These are phyloP conservation scores for Caenorhabditis sulstoni DNA, from an alignment of 2,888 invertebrate species.

Conservation along the genomic window DNA sequence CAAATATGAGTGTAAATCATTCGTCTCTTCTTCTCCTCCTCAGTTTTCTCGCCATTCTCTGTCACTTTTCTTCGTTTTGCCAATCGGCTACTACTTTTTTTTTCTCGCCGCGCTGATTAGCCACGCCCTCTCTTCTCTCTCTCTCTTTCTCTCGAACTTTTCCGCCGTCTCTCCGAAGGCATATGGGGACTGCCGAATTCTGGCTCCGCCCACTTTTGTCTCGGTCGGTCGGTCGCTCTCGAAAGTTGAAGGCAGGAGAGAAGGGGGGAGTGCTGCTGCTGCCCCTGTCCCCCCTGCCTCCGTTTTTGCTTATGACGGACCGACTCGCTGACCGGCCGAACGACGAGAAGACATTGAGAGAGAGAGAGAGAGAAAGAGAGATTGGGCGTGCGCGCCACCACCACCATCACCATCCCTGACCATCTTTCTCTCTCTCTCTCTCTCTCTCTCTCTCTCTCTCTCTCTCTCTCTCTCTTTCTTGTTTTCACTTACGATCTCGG, in stretches of 20 bases:
- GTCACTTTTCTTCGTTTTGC: conserved; percentile 3
- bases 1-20: neutral
- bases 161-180: neutral
- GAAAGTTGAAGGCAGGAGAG: too few species aligned
- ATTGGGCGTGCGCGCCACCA: too few species aligned
- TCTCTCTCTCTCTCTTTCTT: neutral
- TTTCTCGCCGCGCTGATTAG: conserved; percentile 10
- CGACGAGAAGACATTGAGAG: too few species aligned
- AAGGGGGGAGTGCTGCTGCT: too few species aligned
- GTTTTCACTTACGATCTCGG: too few species aligned
- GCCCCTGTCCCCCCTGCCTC: too few species aligned
- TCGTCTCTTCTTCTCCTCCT: neutral
- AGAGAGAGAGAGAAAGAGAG: too few species aligned
- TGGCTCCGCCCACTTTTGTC: too few species aligned
- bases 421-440: neutral
- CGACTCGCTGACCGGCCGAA: too few species aligned
- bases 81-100: neutral
- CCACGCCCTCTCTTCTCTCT: conserved; percentile 13
- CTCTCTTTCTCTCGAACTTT: neutral
- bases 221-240: too few species aligned
- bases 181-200: too few species aligned
- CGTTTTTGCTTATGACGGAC: too few species aligned
- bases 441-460: conserved; percentile 1
- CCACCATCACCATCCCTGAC: neutral
- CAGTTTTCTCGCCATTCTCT: neutral